phyloP scores from a whole-genome alignment of 2,888 invertebrate species.

The Eubasilissa splendida region DNA sequence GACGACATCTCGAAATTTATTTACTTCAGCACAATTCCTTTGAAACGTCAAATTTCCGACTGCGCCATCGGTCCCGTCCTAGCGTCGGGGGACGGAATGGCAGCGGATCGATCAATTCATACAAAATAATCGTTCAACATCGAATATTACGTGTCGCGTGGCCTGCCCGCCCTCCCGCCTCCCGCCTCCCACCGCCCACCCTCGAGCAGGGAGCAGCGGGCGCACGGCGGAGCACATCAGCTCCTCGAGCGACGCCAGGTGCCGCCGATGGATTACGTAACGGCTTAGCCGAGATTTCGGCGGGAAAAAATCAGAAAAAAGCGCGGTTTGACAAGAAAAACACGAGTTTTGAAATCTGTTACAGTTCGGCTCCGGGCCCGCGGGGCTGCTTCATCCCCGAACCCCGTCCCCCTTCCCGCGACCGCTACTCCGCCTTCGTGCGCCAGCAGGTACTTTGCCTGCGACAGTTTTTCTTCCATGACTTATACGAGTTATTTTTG shows the following conservation, averaged over 20 bases:
- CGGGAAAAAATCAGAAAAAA: constrained; percentile 44
- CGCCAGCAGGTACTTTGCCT: neutral
- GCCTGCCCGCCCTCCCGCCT: neutral
- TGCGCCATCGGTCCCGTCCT: neutral
- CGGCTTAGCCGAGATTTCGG: constrained; percentile 54
- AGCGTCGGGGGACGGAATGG: neutral
- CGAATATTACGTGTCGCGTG: neutral
- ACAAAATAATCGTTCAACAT: constrained; percentile 4
- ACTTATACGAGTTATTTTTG: neutral
- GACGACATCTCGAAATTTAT: neutral
- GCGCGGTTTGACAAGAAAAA: constrained; percentile 47
- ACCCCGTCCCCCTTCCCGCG: no score
- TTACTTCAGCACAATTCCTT: neutral
- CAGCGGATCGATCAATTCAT: neutral
- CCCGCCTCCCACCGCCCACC: no score
- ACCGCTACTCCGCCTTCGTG: neutral
- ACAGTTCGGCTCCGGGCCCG: constrained; percentile 3
- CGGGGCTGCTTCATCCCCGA: neutral
- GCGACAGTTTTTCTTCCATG: constrained; percentile 1
- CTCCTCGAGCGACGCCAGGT: constrained; percentile 43
- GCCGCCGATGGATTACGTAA: constrained; percentile 55
- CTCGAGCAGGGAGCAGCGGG: no score
- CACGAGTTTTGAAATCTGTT: constrained; percentile 33
- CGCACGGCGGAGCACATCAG: neutral
- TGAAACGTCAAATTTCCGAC: constrained; percentile 7